These are phyloP conservation scores for Myodes glareolus DNA, from an alignment of 2,113 vertebrate genomes.

Conservation along the genomic window DNA sequence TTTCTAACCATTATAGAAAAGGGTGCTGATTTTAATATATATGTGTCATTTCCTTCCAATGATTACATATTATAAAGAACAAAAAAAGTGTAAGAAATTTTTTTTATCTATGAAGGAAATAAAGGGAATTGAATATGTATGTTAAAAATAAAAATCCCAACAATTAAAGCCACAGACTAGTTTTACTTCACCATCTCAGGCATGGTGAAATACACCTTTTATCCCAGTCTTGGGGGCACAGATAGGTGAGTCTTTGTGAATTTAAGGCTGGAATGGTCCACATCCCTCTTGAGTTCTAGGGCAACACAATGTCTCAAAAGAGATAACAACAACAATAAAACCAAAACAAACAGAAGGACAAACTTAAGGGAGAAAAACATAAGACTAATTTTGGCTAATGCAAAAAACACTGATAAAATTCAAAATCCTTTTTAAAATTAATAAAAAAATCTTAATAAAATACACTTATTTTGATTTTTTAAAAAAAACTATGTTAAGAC, in stretches of 20 bases:
- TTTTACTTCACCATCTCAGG: neutral
- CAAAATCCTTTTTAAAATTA: neutral
- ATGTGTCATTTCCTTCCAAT: neutral
- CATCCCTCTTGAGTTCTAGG: neutral
- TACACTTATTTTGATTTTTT: neutral
- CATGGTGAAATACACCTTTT: neutral
- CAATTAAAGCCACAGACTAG: neutral
- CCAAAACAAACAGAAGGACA: neutral
- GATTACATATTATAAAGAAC: neutral
- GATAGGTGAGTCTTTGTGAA: neutral
- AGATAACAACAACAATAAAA: neutral
- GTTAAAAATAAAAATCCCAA: conserved; percentile 39
- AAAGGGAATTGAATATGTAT: conserved; percentile 6
- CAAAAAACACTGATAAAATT: conserved; percentile 45
- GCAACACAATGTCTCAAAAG: neutral
- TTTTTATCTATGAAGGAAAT: conserved; percentile 36
- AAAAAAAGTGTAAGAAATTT: neutral
- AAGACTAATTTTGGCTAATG: neutral
- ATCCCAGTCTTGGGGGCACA: neutral
- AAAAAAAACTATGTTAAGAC: conserved; percentile 23
- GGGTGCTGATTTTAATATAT: neutral
- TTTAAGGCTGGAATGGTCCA: neutral
- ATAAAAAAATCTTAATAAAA: neutral
- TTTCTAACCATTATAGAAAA: conserved; percentile 18
- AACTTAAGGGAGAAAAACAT: conserved; percentile 11